Evolutionary conservation across 2,797 vertebrate species (phyloP).

Genomic region (Halcyon badia): DNA sequence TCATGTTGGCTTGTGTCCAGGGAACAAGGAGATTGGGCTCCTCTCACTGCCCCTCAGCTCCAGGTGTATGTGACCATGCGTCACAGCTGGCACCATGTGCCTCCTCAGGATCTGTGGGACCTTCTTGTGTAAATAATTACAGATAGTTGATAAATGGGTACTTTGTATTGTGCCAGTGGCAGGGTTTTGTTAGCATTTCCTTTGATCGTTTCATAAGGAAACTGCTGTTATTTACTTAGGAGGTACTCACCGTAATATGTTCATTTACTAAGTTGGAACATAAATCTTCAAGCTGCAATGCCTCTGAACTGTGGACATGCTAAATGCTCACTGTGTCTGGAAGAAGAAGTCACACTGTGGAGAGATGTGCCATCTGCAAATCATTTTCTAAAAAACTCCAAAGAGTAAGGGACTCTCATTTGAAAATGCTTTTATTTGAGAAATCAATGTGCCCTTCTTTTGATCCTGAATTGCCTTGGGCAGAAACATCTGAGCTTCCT

Average conservation of each 20-base stretch:
- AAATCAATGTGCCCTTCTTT: conserved; percentile 55
- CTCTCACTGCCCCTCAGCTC: background rate
- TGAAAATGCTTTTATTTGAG: conserved; percentile 52
- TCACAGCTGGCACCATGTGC: background rate
- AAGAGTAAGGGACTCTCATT: conserved; percentile 35
- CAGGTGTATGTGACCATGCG: background rate
- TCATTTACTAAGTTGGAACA: background rate
- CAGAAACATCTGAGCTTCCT: conserved; percentile 59
- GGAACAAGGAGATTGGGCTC: background rate
- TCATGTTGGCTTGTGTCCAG: background rate
- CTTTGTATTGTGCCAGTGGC: conserved; percentile 40
- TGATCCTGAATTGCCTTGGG: conserved; percentile 62
- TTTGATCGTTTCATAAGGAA: conserved; percentile 48
- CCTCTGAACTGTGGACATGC: background rate
- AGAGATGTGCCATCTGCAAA: conserved; percentile 63
- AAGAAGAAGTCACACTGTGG: background rate
- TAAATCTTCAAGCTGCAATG: background rate
- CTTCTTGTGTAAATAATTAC: conserved; percentile 56
- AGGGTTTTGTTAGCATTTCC: conserved; percentile 50
- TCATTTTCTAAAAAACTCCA: conserved; percentile 47
- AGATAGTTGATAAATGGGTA: conserved; percentile 17
- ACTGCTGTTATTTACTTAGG: conserved; percentile 51
- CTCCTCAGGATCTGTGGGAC: background rate
- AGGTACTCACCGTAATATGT: background rate
- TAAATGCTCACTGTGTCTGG: background rate